A percentile compares a stretch with the other conserved stretches of the same genome.
Evolutionary conservation across 2,888 invertebrate species (phyloP).

Genomic region (Gisinianus flammeolus): DNA sequence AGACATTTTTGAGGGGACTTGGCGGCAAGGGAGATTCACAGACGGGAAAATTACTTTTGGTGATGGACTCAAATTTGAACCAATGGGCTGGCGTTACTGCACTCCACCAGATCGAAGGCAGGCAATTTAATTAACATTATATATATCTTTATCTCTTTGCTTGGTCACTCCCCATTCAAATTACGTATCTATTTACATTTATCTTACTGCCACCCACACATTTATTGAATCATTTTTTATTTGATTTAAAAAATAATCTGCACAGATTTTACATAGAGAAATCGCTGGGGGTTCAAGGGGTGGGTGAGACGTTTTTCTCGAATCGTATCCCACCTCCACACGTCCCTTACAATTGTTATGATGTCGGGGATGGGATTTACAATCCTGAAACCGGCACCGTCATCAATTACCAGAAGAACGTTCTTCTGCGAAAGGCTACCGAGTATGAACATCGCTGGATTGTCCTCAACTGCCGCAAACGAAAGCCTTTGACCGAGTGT

Average conservation of each 20-base stretch:
- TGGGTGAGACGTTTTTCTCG: conserved; percentile 43
- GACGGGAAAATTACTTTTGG: conserved; percentile 53
- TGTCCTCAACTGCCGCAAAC: conserved; percentile 47
- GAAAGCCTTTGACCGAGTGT: conserved; percentile 41
- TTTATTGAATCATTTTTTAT: not conserved
- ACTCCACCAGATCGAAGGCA: conserved; percentile 52
- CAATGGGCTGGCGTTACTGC: conserved; percentile 53
- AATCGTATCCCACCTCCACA: conserved; percentile 49
- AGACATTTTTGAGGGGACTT: conserved; percentile 53
- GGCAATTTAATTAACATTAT: not conserved
- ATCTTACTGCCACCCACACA: not conserved
- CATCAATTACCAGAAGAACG: conserved; percentile 47
- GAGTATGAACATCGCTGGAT: conserved; percentile 51
- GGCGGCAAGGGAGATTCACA: conserved; percentile 50
- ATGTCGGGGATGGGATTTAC: conserved; percentile 55
- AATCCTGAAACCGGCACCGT: conserved; percentile 47
- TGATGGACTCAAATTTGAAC: conserved; percentile 52
- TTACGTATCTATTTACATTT: not conserved
- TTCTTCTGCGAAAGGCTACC: conserved; percentile 19
- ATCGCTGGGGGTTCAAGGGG: conserved; percentile 44
- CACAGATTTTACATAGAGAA: conserved; percentile 52
- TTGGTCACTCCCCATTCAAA: not conserved
- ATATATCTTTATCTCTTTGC: not conserved
- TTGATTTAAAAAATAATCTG: too few species aligned
- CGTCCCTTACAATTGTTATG: conserved; percentile 51